Base-by-base conservation (phyloP, 1,140 invertebrate genomes). In the Formica selysi region DNA sequence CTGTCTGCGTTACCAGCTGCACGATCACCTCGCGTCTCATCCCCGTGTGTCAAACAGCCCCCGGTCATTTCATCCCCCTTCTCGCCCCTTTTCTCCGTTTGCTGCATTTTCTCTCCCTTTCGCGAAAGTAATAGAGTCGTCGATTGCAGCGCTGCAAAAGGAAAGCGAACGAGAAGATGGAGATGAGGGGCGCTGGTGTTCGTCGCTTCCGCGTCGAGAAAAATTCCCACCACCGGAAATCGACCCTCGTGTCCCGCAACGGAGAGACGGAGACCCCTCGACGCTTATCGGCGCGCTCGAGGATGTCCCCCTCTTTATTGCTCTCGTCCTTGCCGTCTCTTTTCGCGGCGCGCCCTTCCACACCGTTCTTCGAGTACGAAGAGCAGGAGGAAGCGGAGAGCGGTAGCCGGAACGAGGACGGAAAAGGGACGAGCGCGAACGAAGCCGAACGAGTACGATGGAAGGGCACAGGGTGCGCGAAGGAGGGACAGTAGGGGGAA, bases 151-250 rank as follows among this genome's bases (percentile, higher is more conserved):
- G 78, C 62, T 64, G 86, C 86, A 90, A 90, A 88, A 90, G 85
- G 83, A 90, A 88, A 90, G 48, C 70, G 38, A n/a, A 76, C 76
- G n/a, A 51, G 48, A 90, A 86, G 86, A 89, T 76, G 84, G 89
- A 90, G 86, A 90, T 78, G 61, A 64, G 61, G 61, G 61, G 32
- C 83, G 71, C 71, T 84, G 74, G 59, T 78, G 59, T 80, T 67
- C 74, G 51, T 79, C 74, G 83, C 62, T 61, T 61, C 22, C 29
- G 26, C 54, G 73, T 76, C 76, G 68, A 38, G 91, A 90, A 87
- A 92, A 92, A 85, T 74, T 86, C 86, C 89, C 91, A 86, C 91
- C 87, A 86, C 70, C 91, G 91, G 91, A 92, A 92, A 92, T 92
- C 87, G 91, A 92, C 80, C 86, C 85, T 79, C 85, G 85, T 87